A percentile compares a stretch with the other conserved stretches of the same genome.
phyloP scores from a whole-genome alignment of 1,140 invertebrate species.

The Leptopilina clavipes region DNA sequence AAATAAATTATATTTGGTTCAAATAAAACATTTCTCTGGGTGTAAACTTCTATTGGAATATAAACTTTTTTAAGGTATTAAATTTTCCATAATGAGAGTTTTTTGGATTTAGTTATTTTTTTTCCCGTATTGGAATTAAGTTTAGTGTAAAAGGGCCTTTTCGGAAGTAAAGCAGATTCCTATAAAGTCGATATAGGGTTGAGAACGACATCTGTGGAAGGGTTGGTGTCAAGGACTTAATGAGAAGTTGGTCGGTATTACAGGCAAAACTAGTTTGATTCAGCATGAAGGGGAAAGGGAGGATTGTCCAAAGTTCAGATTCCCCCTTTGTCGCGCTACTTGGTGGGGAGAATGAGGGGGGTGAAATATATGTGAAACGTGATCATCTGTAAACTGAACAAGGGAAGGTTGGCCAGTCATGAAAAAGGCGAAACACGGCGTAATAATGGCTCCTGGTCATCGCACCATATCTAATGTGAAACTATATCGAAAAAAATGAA shows the following conservation, averaged over 20 bases:
- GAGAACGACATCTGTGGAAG: constrained; percentile 64
- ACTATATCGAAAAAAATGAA: too few relatives aligned
- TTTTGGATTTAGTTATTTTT: too few relatives aligned
- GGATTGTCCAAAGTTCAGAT: constrained; percentile 61
- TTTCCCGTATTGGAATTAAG: too few relatives aligned
- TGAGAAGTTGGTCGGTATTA: constrained; percentile 63
- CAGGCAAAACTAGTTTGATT: constrained; percentile 57
- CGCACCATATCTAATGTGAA: too few relatives aligned
- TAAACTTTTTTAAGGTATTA: too few relatives aligned
- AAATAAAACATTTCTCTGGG: too few relatives aligned
- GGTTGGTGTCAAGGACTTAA: constrained; percentile 38
- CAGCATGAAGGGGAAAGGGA: constrained; percentile 44
- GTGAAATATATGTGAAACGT: constrained; percentile 39
- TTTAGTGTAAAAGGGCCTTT: constrained; percentile 31
- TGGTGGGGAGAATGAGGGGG: constrained; percentile 24
- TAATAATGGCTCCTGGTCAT: constrained; percentile 53
- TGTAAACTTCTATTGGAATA: too few relatives aligned
- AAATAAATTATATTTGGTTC: too few relatives aligned
- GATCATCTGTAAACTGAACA: constrained; percentile 41
- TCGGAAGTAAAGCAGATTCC: constrained; percentile 43
- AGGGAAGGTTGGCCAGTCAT: constrained; percentile 38
- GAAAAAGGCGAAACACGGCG: constrained; percentile 40
- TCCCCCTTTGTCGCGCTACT: constrained; percentile 47
- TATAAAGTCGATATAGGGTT: constrained; percentile 58
- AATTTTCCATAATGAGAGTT: too few relatives aligned